Conservation (phyloP, 2,113 vertebrate species). For the Mandrillus leucophaeus region DNA sequence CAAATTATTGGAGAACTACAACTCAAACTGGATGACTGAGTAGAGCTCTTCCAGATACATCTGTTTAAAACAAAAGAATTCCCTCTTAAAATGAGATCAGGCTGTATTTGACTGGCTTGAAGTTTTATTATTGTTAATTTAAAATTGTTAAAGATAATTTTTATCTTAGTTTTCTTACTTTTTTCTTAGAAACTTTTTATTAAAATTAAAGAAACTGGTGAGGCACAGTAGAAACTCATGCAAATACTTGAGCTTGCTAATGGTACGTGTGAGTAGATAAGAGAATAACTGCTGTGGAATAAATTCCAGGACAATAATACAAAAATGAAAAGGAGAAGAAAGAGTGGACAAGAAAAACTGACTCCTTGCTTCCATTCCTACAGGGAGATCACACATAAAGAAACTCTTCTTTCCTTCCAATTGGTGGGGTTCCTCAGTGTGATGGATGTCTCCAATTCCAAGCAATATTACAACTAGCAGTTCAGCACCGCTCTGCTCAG, state of each 20-base stretch:
- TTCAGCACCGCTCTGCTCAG: not conserved
- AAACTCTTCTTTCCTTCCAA: not conserved
- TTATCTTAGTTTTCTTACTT: not conserved
- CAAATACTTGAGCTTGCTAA: not conserved
- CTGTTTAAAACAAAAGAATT: not conserved
- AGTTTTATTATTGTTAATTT: not conserved
- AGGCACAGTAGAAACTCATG: not conserved
- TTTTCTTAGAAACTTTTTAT: not conserved
- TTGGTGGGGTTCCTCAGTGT: conserved; percentile 9
- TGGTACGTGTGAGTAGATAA: not conserved
- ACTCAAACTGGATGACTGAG: not conserved
- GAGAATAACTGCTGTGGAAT: not conserved
- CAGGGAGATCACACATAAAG: not conserved
- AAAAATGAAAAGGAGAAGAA: not conserved
- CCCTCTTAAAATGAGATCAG: not conserved
- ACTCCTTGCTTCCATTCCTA: not conserved
- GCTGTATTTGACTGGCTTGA: not conserved
- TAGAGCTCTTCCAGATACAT: not conserved
- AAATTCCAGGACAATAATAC: not conserved
- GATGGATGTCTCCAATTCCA: conserved; percentile 55
- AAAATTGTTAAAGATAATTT: not conserved
- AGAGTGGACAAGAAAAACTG: not conserved
- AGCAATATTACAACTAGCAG: conserved; percentile 14
- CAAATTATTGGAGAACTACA: not conserved
- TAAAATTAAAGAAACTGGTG: not conserved